Conservation (phyloP, 2,888 invertebrate genomes). For the Notocelia uddmanniana region DNA sequence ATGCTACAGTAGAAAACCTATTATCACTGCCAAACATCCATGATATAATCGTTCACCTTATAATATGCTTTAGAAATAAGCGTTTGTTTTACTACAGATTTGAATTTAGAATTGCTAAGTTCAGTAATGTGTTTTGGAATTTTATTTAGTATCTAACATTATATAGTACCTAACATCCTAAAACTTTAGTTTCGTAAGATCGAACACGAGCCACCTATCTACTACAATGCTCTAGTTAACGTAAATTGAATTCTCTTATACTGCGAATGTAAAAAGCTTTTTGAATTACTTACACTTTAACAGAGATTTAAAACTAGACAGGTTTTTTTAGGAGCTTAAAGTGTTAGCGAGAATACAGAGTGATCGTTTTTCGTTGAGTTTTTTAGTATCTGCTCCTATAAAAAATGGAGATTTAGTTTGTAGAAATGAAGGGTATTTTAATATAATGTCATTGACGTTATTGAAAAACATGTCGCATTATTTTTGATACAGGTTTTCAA, state of each 20-base stretch:
- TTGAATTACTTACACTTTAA: constrained; percentile 45
- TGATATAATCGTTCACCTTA: too few species aligned
- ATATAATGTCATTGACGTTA: constrained; percentile 7
- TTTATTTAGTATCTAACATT: too few species aligned
- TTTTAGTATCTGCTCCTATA: constrained; percentile 18
- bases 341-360: constrained; percentile 39
- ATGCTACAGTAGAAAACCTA: too few species aligned
- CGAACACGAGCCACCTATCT: background rate
- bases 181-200: constrained; percentile 7
- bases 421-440: background rate
- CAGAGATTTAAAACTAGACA: constrained; percentile 44
- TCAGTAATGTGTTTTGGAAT: too few species aligned
- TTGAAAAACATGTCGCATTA: background rate
- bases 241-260: constrained; percentile 43
- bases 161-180: background rate
- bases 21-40: too few species aligned
- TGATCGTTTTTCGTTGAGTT: constrained; percentile 23
- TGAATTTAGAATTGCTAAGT: too few species aligned
- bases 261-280: constrained; percentile 42
- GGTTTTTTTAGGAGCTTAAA: constrained; percentile 44
- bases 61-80: too few species aligned
- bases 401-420: constrained; percentile 20
- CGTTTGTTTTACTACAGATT: too few species aligned
- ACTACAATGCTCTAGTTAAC: constrained; percentile 42
- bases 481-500: too few species aligned